Evolutionary conservation across 2,888 invertebrate genomes (phyloP).

Genomic region (Oegoconia quadripuncta): DNA sequence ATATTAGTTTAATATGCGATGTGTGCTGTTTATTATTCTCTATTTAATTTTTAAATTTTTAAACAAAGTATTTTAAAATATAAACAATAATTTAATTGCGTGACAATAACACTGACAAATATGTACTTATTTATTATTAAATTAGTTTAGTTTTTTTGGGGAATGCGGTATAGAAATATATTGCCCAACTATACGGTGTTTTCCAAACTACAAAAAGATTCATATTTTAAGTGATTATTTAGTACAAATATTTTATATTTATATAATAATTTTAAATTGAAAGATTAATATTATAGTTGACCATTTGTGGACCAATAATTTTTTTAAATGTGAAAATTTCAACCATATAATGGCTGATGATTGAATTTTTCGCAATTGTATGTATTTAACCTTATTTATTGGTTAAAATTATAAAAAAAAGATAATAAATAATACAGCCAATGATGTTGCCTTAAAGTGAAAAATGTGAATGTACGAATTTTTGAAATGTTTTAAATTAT

Average conservation of each 20-base stretch:
- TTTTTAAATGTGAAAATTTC: slow-evolving; percentile 58
- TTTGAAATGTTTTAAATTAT: slow-evolving; percentile 53
- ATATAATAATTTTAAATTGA: slow-evolving; percentile 21
- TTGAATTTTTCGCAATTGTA: slow-evolving; percentile 62
- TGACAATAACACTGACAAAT: slow-evolving; percentile 14
- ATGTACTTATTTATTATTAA: slow-evolving; percentile 12
- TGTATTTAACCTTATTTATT: slow-evolving; percentile 18
- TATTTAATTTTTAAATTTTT: slow-evolving; percentile 12
- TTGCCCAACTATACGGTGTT: slow-evolving; percentile 34
- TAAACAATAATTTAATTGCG: slow-evolving; percentile 7
- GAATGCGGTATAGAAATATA: slow-evolving; percentile 34
- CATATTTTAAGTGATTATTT: slow-evolving; percentile 6
- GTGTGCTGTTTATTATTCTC: slow-evolving; percentile 3
- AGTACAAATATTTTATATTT: slow-evolving; percentile 14
- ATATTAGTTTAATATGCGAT: neutral
- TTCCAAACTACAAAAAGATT: slow-evolving; percentile 19
- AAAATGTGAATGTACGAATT: slow-evolving; percentile 48
- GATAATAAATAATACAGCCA: slow-evolving; percentile 33
- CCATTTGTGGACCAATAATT: slow-evolving; percentile 34
- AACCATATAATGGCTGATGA: slow-evolving; percentile 68
- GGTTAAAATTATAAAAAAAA: slow-evolving; percentile 24
- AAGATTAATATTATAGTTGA: slow-evolving; percentile 18
- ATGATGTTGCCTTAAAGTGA: slow-evolving; percentile 57
- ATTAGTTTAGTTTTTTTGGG: slow-evolving; percentile 24
- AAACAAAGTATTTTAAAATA: slow-evolving; percentile 11